phyloP scores from a whole-genome alignment of 1,140 invertebrate genomes.

The Panagrolaimus sp. region DNA sequence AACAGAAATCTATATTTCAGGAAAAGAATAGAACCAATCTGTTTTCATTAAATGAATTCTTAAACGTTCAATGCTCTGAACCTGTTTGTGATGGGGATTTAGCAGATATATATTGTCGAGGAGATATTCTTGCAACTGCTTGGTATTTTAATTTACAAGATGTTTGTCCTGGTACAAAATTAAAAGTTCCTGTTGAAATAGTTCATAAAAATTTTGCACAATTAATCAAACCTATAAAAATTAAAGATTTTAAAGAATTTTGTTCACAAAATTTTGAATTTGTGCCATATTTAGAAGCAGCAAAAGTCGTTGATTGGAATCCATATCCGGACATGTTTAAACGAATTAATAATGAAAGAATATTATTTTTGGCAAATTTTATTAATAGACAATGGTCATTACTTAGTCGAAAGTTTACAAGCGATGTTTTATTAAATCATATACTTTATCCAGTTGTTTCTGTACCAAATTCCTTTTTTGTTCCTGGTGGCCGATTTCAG shows the following conservation, averaged over 20 bases:
- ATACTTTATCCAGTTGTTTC: slow-evolving; percentile 74
- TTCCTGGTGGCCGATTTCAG: slow-evolving; percentile 79
- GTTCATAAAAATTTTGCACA: slow-evolving; percentile 37
- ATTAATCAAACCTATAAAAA: slow-evolving; percentile 20
- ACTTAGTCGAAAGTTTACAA: slow-evolving; percentile 67
- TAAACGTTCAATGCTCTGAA: slow-evolving; percentile 27
- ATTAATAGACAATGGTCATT: slow-evolving; percentile 72
- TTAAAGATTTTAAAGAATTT: slow-evolving; percentile 27
- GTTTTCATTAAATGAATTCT: background rate
- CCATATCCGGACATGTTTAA: slow-evolving; percentile 22
- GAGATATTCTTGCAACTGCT: slow-evolving; percentile 23
- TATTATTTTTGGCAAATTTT: slow-evolving; percentile 55
- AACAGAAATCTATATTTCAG: background rate
- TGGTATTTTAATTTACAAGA: slow-evolving; percentile 37
- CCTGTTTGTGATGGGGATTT: slow-evolving; percentile 30
- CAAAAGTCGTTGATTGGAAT: slow-evolving; percentile 31
- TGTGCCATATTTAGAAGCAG: slow-evolving; percentile 24
- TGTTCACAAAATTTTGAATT: slow-evolving; percentile 30
- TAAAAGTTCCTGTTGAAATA: slow-evolving; percentile 16
- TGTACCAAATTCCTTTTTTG: slow-evolving; percentile 79
- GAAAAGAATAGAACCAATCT: background rate
- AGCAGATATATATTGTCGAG: slow-evolving; percentile 29
- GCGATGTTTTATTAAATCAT: slow-evolving; percentile 70
- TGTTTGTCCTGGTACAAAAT: slow-evolving; percentile 29
- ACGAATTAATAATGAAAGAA: slow-evolving; percentile 6